Evolutionary conservation across 2,113 vertebrate genomes (phyloP), one percentile per base, ranked within the genome.

Genomic region (Aviceda subcristata): DNA sequence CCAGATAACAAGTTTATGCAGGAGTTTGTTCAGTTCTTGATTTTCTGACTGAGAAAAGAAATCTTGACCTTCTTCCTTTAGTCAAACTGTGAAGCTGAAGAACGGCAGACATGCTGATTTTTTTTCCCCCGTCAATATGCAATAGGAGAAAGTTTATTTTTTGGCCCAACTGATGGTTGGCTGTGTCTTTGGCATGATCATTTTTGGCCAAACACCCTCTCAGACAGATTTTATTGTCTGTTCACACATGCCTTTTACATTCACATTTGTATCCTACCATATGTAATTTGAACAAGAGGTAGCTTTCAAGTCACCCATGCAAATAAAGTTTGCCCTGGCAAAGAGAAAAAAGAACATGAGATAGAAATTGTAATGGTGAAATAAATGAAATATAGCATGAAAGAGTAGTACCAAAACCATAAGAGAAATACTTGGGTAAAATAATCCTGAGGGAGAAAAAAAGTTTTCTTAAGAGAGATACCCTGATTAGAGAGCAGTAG

Each of bases 221-320:
- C 66, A 74, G 15, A 60, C 23, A 48, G 21, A 72, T 85, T 85
- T 63, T 53, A 53, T 26, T 23, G 10, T 66, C 55, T 20, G 29
- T 74, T 86, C 30, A 17, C 6, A 45, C 18, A 45, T 0, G 0
- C 3, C 57, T 4, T 30, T 55, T 68, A n/a, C 24, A 55, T 74
- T 69, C 39, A 43, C 2, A 32, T 53, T 81, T 63, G 23, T 39
- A 51, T 77, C 7, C 69, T 55, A 64, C 15, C 39, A 59, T 18
- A 21, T 29, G 3, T 43, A 63, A 43, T 60, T 50, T 86, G 30
- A 89, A n/a, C 22, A 57, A 62, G 14, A 83, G 29, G 38, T 78
- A 86, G 34, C 12, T 71, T 55, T 62, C 59, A 82, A 32, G 63
- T 86, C 75, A 85, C 27, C 43, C 30, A 32, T 82, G 36, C 9